Percentiles rank a stretch among this genome's conserved stretches.
These are phyloP conservation scores for Metallyticus violacea DNA, from an alignment of 2,888 invertebrate genomes.

Conservation along the genomic window DNA sequence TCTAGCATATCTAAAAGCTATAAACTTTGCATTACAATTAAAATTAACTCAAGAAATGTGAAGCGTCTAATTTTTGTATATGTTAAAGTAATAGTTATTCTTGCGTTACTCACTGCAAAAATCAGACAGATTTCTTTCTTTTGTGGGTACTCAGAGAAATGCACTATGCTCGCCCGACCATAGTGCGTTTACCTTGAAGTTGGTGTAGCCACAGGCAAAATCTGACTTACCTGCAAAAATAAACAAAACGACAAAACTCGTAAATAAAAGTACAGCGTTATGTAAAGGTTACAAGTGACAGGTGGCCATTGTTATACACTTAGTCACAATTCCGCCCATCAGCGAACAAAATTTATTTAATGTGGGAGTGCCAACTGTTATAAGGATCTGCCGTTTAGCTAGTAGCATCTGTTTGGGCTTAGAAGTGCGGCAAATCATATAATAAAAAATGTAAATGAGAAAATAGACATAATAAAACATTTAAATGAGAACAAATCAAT, in stretches of 20 bases:
- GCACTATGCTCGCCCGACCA: too few species aligned
- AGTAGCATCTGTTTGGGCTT: too few species aligned
- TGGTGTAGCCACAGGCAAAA: neutral
- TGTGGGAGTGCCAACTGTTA: neutral
- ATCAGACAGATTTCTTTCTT: neutral
- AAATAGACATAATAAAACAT: too few species aligned
- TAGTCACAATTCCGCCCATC: neutral
- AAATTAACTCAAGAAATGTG: too few species aligned
- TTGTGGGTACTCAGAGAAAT: too few species aligned
- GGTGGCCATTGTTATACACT: neutral
- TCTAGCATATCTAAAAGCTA: too few species aligned
- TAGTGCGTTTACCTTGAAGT: slow-evolving; percentile 9
- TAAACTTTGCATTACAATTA: too few species aligned
- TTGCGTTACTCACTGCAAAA: neutral
- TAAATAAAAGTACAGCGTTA: neutral
- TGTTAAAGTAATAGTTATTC: too few species aligned
- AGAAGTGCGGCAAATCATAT: too few species aligned
- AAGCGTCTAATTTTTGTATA: too few species aligned
- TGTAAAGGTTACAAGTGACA: neutral
- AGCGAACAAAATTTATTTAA: neutral
- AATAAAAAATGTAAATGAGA: too few species aligned
- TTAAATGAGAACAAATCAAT: too few species aligned
- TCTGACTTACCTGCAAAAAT: neutral
- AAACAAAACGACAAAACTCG: neutral
- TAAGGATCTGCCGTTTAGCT: neutral